Evolutionary conservation across 2,113 vertebrate species (phyloP), one percentile per base, ranked within the genome.

Genomic region (Crotalus tigris): DNA sequence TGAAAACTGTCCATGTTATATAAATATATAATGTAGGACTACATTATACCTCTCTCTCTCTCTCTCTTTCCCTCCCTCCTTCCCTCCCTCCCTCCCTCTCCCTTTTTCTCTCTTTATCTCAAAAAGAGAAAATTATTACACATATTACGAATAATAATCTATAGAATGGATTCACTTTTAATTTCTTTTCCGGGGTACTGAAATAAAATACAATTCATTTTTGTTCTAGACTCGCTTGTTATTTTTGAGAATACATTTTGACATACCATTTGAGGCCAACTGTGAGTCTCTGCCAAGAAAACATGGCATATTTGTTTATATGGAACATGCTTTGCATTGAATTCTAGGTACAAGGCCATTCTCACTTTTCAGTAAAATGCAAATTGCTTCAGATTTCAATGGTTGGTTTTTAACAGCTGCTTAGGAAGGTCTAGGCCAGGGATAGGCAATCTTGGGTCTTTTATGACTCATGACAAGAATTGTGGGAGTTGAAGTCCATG

Each of bases 1-100:
- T 15, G 49, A 93, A 94, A 85, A 12, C 4, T 93, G 12, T 3
- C 87, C 93, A 93, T 75, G 64, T 5, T 75, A 75, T 75, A 75
- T 15, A 75, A 75, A 75, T 5, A 5, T n/a, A 75, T n/a, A 75
- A 75, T 75, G 1, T 33, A 17, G 64, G 13, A 75, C 29, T 15
- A 69, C n/a, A 69, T n/a, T 4, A 23, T 58, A 23, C 0, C 1
- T 7, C 7, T 9, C 7, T 24, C 2, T 24, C 33, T 33, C 33
- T 33, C 0, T 59, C 23, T 8, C 1, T 59, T 33, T 33, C 33
- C 33, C 33, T 33, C 33, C 33, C 33, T 58, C 19, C 2, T 2
- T 59, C 58, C 2, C 0, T 49, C 49, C 7, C 49, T 49, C 55
- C 17, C 17, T 19, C 21, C 23, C 23, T 21, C 19, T 7, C 19